Evolutionary conservation across 1,140 invertebrate genomes (phyloP).

Genomic region (Microplitis demolitor): DNA sequence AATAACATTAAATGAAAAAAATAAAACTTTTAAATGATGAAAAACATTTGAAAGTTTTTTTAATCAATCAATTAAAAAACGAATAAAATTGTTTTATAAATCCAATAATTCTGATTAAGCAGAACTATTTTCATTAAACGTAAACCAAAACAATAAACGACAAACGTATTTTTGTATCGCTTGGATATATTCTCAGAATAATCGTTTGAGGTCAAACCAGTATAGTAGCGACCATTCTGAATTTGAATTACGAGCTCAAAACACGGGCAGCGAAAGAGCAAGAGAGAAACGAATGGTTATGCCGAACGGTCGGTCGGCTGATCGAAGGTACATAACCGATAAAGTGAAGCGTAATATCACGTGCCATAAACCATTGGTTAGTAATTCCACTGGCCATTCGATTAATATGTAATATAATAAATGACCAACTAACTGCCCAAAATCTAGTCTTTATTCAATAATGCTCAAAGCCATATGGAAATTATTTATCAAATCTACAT

Average conservation of each 20-base stretch:
- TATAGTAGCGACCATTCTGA: background rate
- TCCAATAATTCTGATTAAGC: background rate
- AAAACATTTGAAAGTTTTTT: no score
- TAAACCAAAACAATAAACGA: background rate
- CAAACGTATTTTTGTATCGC: background rate
- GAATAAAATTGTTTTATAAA: background rate
- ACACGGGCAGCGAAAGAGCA: background rate
- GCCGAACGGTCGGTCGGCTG: background rate
- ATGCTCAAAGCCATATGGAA: background rate
- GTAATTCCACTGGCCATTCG: constrained; percentile 17
- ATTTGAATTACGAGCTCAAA: background rate
- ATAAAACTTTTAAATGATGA: no score
- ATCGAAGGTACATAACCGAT: constrained; percentile 8
- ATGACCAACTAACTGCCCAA: constrained; percentile 23
- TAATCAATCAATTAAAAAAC: no score
- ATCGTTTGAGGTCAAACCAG: background rate
- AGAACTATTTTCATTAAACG: background rate
- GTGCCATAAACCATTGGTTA: constrained; percentile 19
- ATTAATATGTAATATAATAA: constrained; percentile 40
- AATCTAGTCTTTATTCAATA: background rate
- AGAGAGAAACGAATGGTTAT: background rate
- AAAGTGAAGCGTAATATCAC: constrained; percentile 11
- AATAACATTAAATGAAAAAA: no score
- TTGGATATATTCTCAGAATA: background rate
- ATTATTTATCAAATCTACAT: no score